Conservation (phyloP, 2,797 vertebrate species). For the Cheirogaleus major region DNA sequence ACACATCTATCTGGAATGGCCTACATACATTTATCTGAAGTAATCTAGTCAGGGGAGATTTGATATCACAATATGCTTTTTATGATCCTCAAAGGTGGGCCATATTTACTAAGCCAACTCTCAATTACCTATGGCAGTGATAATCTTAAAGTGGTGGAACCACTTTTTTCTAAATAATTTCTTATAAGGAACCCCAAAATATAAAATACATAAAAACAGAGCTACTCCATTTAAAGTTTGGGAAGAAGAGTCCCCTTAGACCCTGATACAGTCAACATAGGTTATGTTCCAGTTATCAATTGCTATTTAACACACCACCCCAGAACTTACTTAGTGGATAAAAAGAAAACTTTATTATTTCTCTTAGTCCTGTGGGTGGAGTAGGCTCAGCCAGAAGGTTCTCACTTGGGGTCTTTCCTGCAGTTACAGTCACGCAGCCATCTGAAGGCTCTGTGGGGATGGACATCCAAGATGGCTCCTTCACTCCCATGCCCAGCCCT, state of each 20-base stretch:
- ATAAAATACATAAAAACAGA: background rate
- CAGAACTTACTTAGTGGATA: background rate
- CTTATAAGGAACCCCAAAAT: background rate
- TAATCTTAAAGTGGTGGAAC: background rate
- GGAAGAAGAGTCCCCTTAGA: background rate
- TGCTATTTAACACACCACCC: background rate
- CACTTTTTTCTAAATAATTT: slow-evolving; percentile 20
- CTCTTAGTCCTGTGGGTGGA: background rate
- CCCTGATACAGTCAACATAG: background rate
- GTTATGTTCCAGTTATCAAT: background rate
- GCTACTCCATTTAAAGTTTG: background rate
- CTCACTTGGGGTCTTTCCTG: background rate
- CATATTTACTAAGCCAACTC: background rate
- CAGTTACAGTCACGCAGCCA: background rate
- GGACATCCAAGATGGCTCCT: background rate
- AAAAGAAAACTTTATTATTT: slow-evolving; percentile 1
- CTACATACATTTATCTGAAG: slow-evolving; percentile 43
- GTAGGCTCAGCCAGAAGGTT: background rate
- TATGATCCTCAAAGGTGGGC: background rate
- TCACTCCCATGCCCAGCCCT: background rate
- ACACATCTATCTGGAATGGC: background rate
- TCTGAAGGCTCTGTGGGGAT: background rate
- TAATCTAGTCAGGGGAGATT: background rate
- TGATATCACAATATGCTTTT: background rate
- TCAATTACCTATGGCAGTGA: background rate